Percentiles rank a stretch among this genome's conserved stretches.
Evolutionary conservation across 2,888 invertebrate genomes (phyloP).

Genomic region (Dione juno): DNA sequence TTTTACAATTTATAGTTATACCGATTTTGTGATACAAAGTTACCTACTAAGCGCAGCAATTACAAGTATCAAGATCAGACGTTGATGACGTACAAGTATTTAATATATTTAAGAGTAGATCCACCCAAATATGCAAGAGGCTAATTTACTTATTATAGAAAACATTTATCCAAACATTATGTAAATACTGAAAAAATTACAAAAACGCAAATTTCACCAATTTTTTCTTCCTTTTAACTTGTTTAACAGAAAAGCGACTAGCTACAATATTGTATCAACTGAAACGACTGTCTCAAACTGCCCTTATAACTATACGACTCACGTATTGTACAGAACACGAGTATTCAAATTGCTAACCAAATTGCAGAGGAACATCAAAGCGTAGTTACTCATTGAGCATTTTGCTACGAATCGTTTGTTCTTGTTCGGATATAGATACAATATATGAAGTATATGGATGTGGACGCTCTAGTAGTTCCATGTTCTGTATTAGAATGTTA

Average conservation of each 20-base stretch:
- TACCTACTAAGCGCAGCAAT: too few species aligned
- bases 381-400: slow-evolving; percentile 36
- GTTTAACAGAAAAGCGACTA: neutral
- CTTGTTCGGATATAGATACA: slow-evolving; percentile 24
- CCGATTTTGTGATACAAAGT: too few species aligned
- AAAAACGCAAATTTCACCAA: neutral
- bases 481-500: neutral
- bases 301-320: slow-evolving; percentile 23
- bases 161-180: too few species aligned
- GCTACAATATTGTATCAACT: neutral
- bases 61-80: too few species aligned
- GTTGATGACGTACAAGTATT: too few species aligned
- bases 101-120: too few species aligned
- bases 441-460: slow-evolving; percentile 19
- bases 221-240: neutral
- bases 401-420: slow-evolving; percentile 39
- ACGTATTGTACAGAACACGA: slow-evolving; percentile 22
- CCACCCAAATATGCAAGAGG: too few species aligned
- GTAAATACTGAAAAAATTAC: too few species aligned
- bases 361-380: slow-evolving; percentile 39
- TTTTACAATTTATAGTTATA: too few species aligned
- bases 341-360: slow-evolving; percentile 36
- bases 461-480: neutral
- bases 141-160: too few species aligned
- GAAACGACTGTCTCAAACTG: slow-evolving; percentile 14